Evolutionary conservation across 2,113 vertebrate species (phyloP).

Genomic region (Saguinus imperator): DNA sequence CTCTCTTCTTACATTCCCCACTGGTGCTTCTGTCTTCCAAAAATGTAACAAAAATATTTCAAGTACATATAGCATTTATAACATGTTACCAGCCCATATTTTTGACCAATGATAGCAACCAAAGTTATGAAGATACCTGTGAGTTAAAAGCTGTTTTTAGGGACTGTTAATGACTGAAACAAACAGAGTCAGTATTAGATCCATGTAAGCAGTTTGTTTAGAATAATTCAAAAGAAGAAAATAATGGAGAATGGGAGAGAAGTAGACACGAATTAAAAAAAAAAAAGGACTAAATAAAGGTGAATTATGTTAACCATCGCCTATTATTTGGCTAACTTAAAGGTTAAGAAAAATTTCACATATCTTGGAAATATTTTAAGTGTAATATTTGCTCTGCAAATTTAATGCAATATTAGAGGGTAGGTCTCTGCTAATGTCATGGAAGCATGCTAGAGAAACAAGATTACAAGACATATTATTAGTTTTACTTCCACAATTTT

Average conservation of each 20-base stretch:
- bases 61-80: neutral
- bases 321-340: neutral
- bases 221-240: neutral
- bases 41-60: neutral
- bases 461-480: neutral
- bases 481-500: neutral
- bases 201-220: neutral
- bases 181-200: neutral
- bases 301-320: neutral
- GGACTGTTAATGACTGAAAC: neutral
- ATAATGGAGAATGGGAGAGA: neutral
- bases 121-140: neutral
- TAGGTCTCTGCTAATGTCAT: neutral
- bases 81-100: neutral
- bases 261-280: neutral
- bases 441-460: neutral
- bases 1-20: neutral
- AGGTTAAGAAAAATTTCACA: neutral
- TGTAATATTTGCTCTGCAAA: neutral
- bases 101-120: neutral
- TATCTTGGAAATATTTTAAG: neutral
- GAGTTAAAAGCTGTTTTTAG: neutral
- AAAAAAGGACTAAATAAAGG: neutral
- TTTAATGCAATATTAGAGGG: neutral
- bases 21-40: neutral